Conservation (phyloP, 1,140 invertebrate species). For the Calliopsis andreniformis region DNA sequence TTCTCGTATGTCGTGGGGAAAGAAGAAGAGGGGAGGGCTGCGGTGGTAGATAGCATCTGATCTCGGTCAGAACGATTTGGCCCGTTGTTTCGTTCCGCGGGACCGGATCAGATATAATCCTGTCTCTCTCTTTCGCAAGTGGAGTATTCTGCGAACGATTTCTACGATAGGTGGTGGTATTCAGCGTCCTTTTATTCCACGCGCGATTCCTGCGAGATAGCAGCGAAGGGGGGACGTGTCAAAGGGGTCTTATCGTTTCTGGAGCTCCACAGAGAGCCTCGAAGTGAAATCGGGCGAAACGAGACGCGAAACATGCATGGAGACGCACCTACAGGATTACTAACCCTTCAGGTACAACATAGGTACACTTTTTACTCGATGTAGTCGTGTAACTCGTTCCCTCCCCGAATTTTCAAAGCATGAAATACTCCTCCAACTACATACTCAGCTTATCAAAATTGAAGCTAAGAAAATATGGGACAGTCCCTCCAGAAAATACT, state of each 20-base stretch:
- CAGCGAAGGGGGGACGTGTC: not conserved
- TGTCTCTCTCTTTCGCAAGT: constrained; percentile 39
- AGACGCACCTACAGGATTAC: not conserved
- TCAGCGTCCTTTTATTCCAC: constrained; percentile 21
- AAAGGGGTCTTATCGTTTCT: not conserved
- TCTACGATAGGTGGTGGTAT: constrained; percentile 24
- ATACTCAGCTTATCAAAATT: too few relatives aligned
- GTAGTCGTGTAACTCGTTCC: too few relatives aligned
- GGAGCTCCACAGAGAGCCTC: not conserved
- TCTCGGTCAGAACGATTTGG: constrained; percentile 58
- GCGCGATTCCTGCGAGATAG: not conserved
- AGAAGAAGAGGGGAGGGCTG: not conserved
- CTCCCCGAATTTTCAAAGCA: too few relatives aligned
- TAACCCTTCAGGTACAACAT: too few relatives aligned
- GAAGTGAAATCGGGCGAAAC: constrained; percentile 13
- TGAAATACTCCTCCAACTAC: too few relatives aligned
- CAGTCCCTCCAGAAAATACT: too few relatives aligned
- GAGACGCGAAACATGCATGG: not conserved
- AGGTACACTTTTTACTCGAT: too few relatives aligned
- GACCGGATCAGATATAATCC: constrained; percentile 51
- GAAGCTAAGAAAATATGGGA: too few relatives aligned
- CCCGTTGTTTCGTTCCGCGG: constrained; percentile 45
- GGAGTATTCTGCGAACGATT: constrained; percentile 47
- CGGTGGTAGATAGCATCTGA: constrained; percentile 60
- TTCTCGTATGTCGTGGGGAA: constrained; percentile 23